Conservation (phyloP, 2,797 vertebrate genomes). For the Poeciliopsis gracilis region DNA sequence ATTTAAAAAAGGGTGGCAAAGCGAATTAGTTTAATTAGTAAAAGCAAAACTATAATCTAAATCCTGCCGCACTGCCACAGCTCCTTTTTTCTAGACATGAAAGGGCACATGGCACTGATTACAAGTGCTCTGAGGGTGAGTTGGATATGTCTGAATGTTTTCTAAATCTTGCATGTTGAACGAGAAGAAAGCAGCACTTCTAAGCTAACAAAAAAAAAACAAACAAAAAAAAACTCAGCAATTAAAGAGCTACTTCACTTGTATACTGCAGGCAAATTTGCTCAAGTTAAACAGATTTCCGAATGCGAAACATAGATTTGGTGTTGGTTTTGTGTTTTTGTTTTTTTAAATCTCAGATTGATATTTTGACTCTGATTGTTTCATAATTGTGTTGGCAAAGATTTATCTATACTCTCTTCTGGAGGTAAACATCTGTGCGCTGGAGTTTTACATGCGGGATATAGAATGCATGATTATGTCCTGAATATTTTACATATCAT, state of each 20-base stretch:
- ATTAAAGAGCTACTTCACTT: background rate
- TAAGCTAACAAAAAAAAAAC: background rate
- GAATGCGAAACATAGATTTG: slow-evolving; percentile 5
- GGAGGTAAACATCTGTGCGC: background rate
- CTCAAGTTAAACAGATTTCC: slow-evolving; percentile 5
- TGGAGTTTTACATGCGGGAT: background rate
- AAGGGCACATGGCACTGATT: slow-evolving; percentile 8
- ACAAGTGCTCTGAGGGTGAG: background rate
- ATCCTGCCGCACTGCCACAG: slow-evolving; percentile 8
- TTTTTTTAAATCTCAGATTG: background rate
- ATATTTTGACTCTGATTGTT: background rate
- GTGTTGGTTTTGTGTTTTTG: background rate
- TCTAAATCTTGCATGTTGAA: slow-evolving; percentile 8
- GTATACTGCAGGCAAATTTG: slow-evolving; percentile 9
- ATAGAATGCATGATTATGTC: background rate
- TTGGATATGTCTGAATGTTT: slow-evolving; percentile 5
- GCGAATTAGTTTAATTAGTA: slow-evolving; percentile 17
- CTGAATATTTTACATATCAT: background rate
- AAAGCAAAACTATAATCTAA: slow-evolving; percentile 21
- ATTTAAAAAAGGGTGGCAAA: slow-evolving; percentile 23
- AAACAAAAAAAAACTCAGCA: background rate
- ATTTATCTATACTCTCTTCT: background rate
- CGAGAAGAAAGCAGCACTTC: background rate
- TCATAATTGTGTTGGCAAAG: background rate
- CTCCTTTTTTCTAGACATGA: background rate